Evolutionary conservation across 35 echinoderm and acorn worm genomes (phyloP).

Genomic region (Apostichopus californicus): DNA sequence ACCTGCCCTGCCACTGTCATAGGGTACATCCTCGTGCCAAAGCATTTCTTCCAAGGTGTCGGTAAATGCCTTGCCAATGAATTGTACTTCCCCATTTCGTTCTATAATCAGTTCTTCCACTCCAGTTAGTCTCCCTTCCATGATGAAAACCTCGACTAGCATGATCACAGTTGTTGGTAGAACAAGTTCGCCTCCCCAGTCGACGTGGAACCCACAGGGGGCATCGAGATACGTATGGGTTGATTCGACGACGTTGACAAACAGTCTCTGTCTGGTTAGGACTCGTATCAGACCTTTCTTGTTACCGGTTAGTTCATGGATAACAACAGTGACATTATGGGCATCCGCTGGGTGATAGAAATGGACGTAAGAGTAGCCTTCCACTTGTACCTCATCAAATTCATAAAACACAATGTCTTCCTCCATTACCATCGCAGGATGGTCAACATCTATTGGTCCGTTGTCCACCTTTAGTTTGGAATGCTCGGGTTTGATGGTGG

Average conservation of each 20-base stretch:
- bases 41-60: slow-evolving; percentile 51
- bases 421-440: slow-evolving; percentile 92
- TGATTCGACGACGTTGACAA: slow-evolving; percentile 76
- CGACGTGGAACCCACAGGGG: slow-evolving; percentile 83
- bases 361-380: slow-evolving; percentile 84
- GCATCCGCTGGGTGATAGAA: slow-evolving; percentile 84
- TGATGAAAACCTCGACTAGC: slow-evolving; percentile 59
- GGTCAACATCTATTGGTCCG: slow-evolving; percentile 71
- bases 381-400: slow-evolving; percentile 95
- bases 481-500: slow-evolving; percentile 86
- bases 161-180: slow-evolving; percentile 81
- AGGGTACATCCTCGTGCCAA: slow-evolving; percentile 73
- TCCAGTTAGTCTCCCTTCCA: slow-evolving; percentile 82
- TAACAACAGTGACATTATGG: slow-evolving; percentile 84
- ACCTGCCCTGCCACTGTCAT: slow-evolving; percentile 55
- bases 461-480: slow-evolving; percentile 83
- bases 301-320: slow-evolving; percentile 86
- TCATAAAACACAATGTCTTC: slow-evolving; percentile 81
- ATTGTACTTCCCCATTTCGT: slow-evolving; percentile 67
- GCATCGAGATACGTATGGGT: slow-evolving; percentile 93
- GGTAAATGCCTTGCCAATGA: slow-evolving; percentile 70
- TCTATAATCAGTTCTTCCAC: slow-evolving; percentile 83
- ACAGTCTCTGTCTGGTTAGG: slow-evolving; percentile 71
- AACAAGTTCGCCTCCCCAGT: slow-evolving; percentile 71
- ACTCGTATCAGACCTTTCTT: slow-evolving; percentile 80